These are phyloP conservation scores for Cheilosia variabilis DNA, from an alignment of 2,888 invertebrate species.

Conservation along the genomic window DNA sequence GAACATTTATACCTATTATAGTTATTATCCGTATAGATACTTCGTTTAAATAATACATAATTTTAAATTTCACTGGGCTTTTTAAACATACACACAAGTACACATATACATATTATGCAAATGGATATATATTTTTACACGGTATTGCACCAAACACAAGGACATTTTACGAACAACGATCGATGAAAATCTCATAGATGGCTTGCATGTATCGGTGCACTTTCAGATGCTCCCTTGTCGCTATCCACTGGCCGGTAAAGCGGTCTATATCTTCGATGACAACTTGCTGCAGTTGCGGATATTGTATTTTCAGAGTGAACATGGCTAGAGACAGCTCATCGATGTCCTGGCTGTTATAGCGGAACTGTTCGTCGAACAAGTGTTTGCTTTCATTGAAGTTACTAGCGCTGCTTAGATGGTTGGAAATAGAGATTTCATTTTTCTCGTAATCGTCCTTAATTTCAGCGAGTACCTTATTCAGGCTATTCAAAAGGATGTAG, in stretches of 20 bases:
- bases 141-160: neutral
- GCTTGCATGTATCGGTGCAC: constrained; percentile 29
- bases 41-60: constrained; percentile 39
- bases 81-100: neutral
- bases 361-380: constrained; percentile 10
- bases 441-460: constrained; percentile 23
- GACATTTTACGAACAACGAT: constrained; percentile 36
- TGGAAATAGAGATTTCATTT: constrained; percentile 22
- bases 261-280: neutral
- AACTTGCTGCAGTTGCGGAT: constrained; percentile 1
- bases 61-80: constrained; percentile 32
- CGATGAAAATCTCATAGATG: constrained; percentile 1
- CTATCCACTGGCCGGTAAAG: constrained; percentile 28
- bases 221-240: constrained; percentile 45
- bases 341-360: constrained; percentile 22
- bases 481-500: constrained; percentile 20
- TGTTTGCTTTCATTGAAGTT: neutral
- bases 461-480: constrained; percentile 27
- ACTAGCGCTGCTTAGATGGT: constrained; percentile 16
- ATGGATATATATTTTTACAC: constrained; percentile 11
- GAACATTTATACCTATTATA: constrained; percentile 66
- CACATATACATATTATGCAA: neutral
- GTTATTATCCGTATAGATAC: constrained; percentile 41
- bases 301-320: constrained; percentile 9
- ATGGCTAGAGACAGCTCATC: constrained; percentile 21